These are phyloP conservation scores for Coelinius sp. DNA, from an alignment of 2,888 invertebrate genomes.

Conservation along the genomic window DNA sequence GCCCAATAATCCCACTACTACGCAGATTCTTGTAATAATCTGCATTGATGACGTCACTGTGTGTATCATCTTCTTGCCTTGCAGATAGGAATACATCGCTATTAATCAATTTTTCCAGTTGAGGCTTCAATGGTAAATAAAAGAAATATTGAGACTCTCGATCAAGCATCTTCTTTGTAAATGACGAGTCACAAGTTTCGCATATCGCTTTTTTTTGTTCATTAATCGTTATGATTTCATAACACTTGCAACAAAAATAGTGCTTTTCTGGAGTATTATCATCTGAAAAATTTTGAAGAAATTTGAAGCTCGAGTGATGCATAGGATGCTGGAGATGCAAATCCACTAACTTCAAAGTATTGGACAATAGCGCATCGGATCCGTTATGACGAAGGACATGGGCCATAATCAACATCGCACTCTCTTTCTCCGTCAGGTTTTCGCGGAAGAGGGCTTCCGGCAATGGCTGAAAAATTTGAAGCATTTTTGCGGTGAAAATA, in stretches of 20 bases:
- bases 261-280: background rate
- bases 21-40: background rate
- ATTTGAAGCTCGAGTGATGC: background rate
- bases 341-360: background rate
- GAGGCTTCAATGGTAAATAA: background rate
- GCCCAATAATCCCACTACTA: background rate
- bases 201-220: background rate
- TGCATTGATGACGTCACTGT: background rate
- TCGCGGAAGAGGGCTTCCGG: background rate
- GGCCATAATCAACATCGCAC: background rate
- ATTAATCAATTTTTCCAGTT: background rate
- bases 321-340: background rate
- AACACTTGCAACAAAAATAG: background rate
- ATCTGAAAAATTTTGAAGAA: background rate
- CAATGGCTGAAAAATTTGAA: too few relatives aligned
- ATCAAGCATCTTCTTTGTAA: background rate
- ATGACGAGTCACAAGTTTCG: background rate
- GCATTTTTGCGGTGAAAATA: too few relatives aligned
- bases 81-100: background rate
- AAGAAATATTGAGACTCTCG: background rate
- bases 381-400: background rate
- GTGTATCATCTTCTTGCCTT: too few relatives aligned
- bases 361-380: background rate
- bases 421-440: background rate
- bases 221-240: background rate